Conservation (phyloP, 2,797 vertebrate genomes). For the Falco cherrug region DNA sequence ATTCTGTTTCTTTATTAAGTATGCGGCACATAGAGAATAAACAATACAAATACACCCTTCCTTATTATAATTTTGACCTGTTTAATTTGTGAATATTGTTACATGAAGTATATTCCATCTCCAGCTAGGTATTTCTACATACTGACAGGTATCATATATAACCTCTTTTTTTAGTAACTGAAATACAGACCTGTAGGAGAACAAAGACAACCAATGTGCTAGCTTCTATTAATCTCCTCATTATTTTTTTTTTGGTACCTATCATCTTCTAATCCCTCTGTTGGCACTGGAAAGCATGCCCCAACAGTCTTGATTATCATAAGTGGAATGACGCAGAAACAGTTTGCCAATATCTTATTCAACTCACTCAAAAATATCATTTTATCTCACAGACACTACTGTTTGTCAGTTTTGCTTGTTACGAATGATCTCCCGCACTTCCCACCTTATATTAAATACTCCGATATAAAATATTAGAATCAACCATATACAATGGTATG, state of each 20-base stretch:
- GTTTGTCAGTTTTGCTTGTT: background rate
- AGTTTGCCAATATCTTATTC: slow-evolving; percentile 34
- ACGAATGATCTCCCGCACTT: background rate
- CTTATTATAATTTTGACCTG: background rate
- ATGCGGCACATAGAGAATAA: background rate
- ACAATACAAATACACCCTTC: background rate
- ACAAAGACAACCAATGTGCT: background rate
- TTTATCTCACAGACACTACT: background rate
- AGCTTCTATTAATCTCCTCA: background rate
- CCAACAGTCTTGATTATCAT: slow-evolving; percentile 41
- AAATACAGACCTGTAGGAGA: background rate
- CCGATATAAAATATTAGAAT: background rate
- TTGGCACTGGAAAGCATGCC: background rate
- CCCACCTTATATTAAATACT: background rate
- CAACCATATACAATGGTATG: background rate
- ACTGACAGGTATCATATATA: background rate
- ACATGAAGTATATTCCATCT: background rate
- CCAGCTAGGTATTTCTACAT: background rate
- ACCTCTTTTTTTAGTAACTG: background rate
- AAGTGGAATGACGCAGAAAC: background rate
- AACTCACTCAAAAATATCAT: background rate
- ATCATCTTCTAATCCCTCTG: slow-evolving; percentile 24
- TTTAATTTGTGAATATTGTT: background rate
- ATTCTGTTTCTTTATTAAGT: background rate
- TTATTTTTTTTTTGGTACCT: background rate